Base-by-base conservation (phyloP, 2,888 invertebrate species). In the Microplitis deprimator region DNA sequence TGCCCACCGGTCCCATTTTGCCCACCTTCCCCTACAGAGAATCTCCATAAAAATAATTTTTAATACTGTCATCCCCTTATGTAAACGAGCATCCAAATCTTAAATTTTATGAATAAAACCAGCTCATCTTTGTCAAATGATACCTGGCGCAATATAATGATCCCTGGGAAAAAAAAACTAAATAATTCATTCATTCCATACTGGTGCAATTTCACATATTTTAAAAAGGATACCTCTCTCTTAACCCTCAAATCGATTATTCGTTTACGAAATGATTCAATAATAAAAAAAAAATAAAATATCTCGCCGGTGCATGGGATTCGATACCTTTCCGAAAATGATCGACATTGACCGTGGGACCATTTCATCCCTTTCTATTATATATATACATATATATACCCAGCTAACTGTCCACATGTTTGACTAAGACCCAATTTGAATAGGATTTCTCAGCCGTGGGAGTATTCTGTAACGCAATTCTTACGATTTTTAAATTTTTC, bases 31-130 rank as follows among this genome's bases (percentile, higher is more conserved):
- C 29, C 29, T 29, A 29, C 29, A 29, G 3, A 20, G 29, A 29
- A 29, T 29, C 29, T 29, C 29, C 29, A 29, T 29, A 68, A 68
- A 38, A n/a, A 62, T 62, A 62, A 62, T 62, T 50, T 50, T 50
- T 13, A 79, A 79, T 73, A 78, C 67, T 76, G 68, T 80, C 79
- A 79, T 79, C 80, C 82, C 85, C 87, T 86, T 87, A 87, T 86
- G 87, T 85, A 87, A 87, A 87, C 84, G 80, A 77, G 83, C 81
- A 84, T 85, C 85, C 82, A 84, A 85, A 70, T 20, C 5, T 8
- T 64, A 6, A 6, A 50, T 50, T 13, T 50, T 70, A 85, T 83
- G 85, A 84, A 74, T 75, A 75, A 69, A 76, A 76, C 75, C 13
- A 50, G 50, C 50, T 50, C 77, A 41, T 68, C 50, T 29, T 75